phyloP scores from a whole-genome alignment of 2,113 vertebrate species.

The Microtus richardsoni region DNA sequence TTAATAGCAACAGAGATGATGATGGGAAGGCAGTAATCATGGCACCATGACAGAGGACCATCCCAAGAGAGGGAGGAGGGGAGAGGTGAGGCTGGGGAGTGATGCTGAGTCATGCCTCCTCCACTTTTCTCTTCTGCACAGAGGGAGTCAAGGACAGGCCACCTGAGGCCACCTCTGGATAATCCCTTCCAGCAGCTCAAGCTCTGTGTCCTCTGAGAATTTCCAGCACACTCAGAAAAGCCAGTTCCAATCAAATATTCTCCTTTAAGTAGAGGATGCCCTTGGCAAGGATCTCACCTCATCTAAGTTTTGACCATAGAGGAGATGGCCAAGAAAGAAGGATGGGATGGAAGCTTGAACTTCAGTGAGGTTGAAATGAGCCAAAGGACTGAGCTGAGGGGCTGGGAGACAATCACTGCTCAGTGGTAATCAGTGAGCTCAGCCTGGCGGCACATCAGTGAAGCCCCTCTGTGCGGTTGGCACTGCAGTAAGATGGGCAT shows the following conservation, averaged over 20 bases:
- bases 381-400: neutral
- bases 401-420: neutral
- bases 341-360: neutral
- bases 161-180: neutral
- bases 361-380: neutral
- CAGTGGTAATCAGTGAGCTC: too few relatives aligned
- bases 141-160: neutral
- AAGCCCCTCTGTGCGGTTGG: neutral
- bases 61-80: neutral
- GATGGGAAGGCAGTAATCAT: conserved; percentile 14
- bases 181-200: neutral
- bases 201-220: neutral
- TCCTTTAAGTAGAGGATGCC: neutral
- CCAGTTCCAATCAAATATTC: neutral
- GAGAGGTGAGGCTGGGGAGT: neutral
- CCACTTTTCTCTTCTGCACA: neutral
- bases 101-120: conserved; percentile 17
- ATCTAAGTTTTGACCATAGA: neutral
- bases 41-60: neutral
- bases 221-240: neutral
- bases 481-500: neutral
- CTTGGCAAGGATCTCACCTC: neutral
- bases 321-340: neutral
- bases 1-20: conserved; percentile 39
- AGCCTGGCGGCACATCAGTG: neutral